Conservation (phyloP, 1,140 invertebrate genomes). For the fruit fly (Drosophila melanogaster) region DNA sequence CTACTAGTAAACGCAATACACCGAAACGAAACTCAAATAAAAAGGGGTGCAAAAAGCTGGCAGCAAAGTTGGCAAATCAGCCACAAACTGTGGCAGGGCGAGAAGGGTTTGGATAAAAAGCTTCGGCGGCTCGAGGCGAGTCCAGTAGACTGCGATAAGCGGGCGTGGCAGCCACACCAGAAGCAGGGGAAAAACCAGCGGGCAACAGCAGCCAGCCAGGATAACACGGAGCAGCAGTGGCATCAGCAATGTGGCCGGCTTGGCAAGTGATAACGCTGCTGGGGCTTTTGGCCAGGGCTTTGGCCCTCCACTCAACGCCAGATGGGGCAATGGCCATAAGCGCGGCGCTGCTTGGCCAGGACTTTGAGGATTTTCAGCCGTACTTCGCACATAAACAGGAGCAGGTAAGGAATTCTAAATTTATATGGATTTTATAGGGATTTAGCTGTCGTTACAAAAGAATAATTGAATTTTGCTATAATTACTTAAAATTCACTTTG, state of each 20-base stretch:
- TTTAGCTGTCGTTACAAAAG: no score
- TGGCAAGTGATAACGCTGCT: constrained; percentile 65
- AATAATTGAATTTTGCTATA: no score
- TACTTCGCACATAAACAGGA: constrained; percentile 22
- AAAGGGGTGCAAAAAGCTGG: constrained; percentile 9
- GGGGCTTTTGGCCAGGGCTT: constrained; percentile 33
- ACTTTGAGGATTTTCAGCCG: constrained; percentile 47
- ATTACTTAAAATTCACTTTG: no score
- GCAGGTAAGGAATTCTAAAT: neutral
- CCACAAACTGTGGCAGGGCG: constrained; percentile 48
- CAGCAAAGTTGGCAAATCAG: constrained; percentile 76
- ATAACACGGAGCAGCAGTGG: constrained; percentile 35
- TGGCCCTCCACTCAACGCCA: constrained; percentile 51
- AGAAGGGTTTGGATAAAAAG: constrained; percentile 57
- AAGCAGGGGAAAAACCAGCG: neutral
- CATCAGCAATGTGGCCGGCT: constrained; percentile 38
- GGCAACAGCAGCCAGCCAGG: constrained; percentile 13
- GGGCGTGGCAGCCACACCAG: constrained; percentile 55
- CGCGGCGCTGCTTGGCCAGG: constrained; percentile 34
- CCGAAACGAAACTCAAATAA: constrained; percentile 24
- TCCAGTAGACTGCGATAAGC: constrained; percentile 58
- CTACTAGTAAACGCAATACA: constrained; percentile 22
- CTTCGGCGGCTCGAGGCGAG: constrained; percentile 30
- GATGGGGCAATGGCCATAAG: constrained; percentile 64
- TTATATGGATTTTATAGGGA: neutral